A percentile compares a stretch with the other conserved stretches of the same genome.
These are phyloP conservation scores for Martes martes DNA, from an alignment of 2,113 vertebrate genomes.

Conservation along the genomic window DNA sequence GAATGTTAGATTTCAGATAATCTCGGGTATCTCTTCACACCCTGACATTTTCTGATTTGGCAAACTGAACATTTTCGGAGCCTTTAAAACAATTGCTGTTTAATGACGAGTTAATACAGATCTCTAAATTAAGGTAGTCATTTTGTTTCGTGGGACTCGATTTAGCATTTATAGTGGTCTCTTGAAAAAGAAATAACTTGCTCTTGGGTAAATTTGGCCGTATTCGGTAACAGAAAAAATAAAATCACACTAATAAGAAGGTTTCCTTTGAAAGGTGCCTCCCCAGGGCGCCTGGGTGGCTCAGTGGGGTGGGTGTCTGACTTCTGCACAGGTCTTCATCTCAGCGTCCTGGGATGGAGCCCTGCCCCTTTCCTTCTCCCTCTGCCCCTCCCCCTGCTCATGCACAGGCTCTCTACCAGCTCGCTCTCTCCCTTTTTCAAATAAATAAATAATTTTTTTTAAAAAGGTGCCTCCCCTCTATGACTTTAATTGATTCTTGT, in stretches of 20 bases:
- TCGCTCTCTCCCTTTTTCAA: not conserved
- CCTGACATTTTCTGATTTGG: not conserved
- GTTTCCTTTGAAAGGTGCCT: not conserved
- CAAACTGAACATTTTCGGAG: not conserved
- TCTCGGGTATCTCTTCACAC: not conserved
- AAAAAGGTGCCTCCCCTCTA: not conserved
- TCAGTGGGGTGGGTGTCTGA: not conserved
- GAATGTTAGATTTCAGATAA: not conserved
- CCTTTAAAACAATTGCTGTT: not conserved
- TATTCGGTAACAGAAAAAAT: not conserved
- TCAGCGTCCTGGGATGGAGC: not conserved
- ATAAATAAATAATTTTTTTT: not conserved
- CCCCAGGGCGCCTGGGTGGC: not conserved
- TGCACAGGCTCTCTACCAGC: not conserved
- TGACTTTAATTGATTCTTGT: not conserved
- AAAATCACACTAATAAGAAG: not conserved
- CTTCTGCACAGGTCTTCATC: not conserved
- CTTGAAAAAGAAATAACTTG: not conserved
- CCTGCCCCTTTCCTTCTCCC: not conserved
- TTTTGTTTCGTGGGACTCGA: not conserved
- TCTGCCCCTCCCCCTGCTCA: not conserved
- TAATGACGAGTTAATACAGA: not conserved
- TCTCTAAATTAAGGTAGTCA: not conserved
- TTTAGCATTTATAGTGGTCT: not conserved
- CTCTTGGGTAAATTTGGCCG: not conserved